phyloP scores from a whole-genome alignment of 2,797 vertebrate species.

The Pelobates cultripes region DNA sequence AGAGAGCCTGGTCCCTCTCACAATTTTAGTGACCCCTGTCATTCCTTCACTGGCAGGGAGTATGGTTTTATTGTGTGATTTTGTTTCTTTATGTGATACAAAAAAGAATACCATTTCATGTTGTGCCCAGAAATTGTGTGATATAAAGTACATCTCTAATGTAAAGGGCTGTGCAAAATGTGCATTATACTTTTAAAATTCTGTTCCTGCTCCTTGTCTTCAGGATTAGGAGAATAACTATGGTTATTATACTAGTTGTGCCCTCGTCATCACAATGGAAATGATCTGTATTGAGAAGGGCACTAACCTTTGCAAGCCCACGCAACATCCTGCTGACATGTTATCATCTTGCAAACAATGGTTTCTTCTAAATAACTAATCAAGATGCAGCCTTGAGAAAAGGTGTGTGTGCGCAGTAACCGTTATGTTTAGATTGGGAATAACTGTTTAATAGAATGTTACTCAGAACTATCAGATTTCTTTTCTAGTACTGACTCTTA shows the following conservation, averaged over 20 bases:
- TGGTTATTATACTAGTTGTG: neutral
- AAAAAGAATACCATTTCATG: too few relatives aligned
- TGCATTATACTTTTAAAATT: too few relatives aligned
- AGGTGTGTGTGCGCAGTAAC: neutral
- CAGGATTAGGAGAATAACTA: neutral
- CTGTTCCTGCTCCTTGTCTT: neutral
- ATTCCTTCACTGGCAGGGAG: too few relatives aligned
- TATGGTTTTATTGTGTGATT: too few relatives aligned
- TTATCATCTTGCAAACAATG: neutral
- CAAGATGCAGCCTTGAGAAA: neutral
- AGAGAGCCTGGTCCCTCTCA: too few relatives aligned
- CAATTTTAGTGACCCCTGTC: too few relatives aligned
- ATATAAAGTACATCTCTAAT: too few relatives aligned
- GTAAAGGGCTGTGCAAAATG: too few relatives aligned
- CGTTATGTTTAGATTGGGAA: neutral
- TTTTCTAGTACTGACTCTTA: conserved; percentile 25
- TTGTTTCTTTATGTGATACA: too few relatives aligned
- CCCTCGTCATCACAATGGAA: neutral
- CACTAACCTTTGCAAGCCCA: neutral
- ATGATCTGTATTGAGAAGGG: neutral
- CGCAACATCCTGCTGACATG: conserved; percentile 1
- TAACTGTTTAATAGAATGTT: neutral
- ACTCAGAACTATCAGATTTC: neutral
- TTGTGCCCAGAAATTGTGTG: too few relatives aligned
- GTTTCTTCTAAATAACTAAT: neutral